Evolutionary conservation across 2,113 vertebrate species (phyloP).

Genomic region (Poicephalus gulielmi): DNA sequence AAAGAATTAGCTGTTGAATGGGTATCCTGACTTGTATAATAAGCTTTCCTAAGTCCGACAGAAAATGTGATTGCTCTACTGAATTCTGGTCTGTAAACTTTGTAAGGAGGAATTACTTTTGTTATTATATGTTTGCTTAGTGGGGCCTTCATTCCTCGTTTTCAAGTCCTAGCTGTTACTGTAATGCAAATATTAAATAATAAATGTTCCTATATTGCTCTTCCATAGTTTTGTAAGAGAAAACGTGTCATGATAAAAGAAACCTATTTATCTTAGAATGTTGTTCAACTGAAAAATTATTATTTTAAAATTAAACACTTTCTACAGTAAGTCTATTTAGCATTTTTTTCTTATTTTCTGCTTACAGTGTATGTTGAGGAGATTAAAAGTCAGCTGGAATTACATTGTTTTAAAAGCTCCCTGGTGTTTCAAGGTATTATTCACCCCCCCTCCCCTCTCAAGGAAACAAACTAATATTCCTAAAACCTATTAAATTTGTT

Average conservation of each 20-base stretch:
- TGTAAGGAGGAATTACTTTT: background rate
- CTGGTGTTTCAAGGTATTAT: background rate
- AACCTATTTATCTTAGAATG: background rate
- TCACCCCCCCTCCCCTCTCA: background rate
- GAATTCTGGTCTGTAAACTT: background rate
- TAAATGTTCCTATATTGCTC: background rate
- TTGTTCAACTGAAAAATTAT: background rate
- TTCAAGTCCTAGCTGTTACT: background rate
- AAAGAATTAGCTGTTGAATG: background rate
- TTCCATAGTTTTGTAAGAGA: background rate
- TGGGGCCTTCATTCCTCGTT: background rate
- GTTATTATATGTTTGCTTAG: background rate
- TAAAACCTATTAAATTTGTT: background rate
- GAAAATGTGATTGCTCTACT: background rate
- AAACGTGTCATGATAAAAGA: background rate
- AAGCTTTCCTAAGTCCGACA: background rate
- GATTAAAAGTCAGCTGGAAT: background rate
- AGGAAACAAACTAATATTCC: background rate
- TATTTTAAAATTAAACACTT: constrained; percentile 17
- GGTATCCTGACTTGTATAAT: background rate
- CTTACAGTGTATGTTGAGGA: background rate
- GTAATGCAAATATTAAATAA: background rate
- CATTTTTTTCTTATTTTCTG: background rate
- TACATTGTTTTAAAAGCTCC: background rate
- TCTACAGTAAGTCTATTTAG: background rate